Evolutionary conservation across 2,797 vertebrate genomes (phyloP), one percentile per base, ranked within the genome.

Genomic region (Bryconaethiops microstoma): DNA sequence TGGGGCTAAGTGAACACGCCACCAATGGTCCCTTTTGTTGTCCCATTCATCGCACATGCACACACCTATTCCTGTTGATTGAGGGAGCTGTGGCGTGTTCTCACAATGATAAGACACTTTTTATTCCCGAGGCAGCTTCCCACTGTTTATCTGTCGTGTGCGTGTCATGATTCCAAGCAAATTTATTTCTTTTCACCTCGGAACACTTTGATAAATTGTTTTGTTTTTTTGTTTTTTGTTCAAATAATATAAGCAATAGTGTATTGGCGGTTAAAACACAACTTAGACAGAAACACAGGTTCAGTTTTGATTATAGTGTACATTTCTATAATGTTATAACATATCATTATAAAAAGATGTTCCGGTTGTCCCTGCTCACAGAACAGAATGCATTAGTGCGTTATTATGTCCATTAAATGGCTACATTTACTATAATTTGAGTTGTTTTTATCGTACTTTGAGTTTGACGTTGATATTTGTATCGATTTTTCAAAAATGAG

Each of bases 11-110:
- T 60, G 50, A 65, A 42, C 48, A 29, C n/a, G 10, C 5, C 68
- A 45, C 48, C 10, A 40, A 35, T 52, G 45, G 14, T 13, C 25
- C 54, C 39, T 79, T 67, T 64, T 21, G 45, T 76, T 65, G 19
- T 62, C 12, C 64, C 39, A 17, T 39, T 63, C 45, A 73, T 19
- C n/a, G 60, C 72, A 62, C n/a, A 54, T 17, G 64, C 52, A 48
- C 42, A 65, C 54, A 54, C 62, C 64, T 76, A 45, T 35, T 83
- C 50, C 12, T 64, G 68, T 23, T 50, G 82, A 80, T 80, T 35
- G 52, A 6, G 12, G 29, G 7, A 19, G 59, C 52, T 17, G 50
- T 42, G 35, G 64, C 42, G 63, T n/a, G 23, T 19, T 57, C 16
- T 48, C n/a, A 70, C 29, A 2, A 14, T 12, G 14, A 25, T 59